Evolutionary conservation across 2,113 vertebrate species (phyloP).

Genomic region (Elaphurus davidianus): DNA sequence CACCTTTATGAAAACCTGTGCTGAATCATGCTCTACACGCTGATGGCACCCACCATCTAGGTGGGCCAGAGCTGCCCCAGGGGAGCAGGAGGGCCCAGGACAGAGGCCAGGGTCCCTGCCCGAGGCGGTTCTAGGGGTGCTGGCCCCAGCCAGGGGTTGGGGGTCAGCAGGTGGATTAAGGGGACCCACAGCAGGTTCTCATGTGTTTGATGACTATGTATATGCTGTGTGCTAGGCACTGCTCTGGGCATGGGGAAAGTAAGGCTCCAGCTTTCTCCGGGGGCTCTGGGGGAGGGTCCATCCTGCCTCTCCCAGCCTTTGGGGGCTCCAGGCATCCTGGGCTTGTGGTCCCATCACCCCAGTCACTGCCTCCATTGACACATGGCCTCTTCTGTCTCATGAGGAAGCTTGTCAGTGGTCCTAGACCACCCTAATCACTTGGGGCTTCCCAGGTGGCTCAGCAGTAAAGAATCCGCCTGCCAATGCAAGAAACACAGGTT

Average conservation of each 20-base stretch:
- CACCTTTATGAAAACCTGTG: not conserved
- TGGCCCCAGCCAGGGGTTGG: no score
- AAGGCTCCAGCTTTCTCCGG: accelerated
- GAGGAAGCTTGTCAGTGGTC: not conserved
- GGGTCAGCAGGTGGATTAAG: not conserved
- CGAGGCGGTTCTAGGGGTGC: not conserved
- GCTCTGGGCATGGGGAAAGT: not conserved
- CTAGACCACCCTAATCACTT: not conserved
- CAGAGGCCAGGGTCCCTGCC: not conserved
- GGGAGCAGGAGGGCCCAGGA: not conserved
- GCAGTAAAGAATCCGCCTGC: not conserved
- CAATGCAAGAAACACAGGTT: not conserved
- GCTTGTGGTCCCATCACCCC: no score
- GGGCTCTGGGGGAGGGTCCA: not conserved
- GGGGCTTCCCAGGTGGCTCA: not conserved
- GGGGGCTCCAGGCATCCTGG: not conserved
- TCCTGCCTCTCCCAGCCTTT: not conserved
- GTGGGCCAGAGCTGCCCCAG: not conserved
- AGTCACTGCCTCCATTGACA: not conserved
- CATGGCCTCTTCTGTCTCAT: not conserved
- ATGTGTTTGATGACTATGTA: no score
- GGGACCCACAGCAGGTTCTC: not conserved
- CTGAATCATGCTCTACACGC: not conserved
- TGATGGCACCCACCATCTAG: not conserved
- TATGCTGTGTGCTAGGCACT: not conserved